A percentile compares a stretch with the other conserved stretches of the same genome.
phyloP scores from a whole-genome alignment of 1,140 invertebrate genomes.

The Neodiprion pinetum region DNA sequence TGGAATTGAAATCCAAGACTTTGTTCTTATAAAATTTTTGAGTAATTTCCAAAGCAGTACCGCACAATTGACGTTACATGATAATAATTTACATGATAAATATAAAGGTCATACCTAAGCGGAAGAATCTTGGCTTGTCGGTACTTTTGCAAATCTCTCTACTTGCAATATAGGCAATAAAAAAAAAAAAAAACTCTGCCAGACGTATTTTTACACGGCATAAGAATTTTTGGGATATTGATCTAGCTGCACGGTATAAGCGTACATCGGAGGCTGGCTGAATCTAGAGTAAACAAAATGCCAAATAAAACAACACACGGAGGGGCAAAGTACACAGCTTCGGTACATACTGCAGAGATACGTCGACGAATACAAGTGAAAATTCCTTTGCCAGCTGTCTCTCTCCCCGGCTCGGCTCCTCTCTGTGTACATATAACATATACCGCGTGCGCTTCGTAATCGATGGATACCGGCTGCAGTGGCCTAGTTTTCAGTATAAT shows the following conservation, averaged over 20 bases:
- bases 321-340: no score
- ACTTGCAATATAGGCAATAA: no score
- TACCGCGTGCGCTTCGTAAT: slow-evolving; percentile 2
- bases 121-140: no score
- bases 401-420: background rate
- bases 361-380: background rate
- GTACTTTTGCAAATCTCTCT: no score
- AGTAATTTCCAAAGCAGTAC: no score
- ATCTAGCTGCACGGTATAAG: background rate
- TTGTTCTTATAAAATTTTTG: no score
- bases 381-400: background rate
- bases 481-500: background rate
- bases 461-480: slow-evolving; percentile 2
- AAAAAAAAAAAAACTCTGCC: no score
- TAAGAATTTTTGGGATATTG: background rate
- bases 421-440: background rate
- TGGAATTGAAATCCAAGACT: no score
- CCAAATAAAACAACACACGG: background rate
- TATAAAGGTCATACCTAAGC: no score
- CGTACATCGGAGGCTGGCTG: background rate
- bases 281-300: background rate
- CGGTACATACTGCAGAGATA: background rate
- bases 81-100: no score
- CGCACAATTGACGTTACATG: no score
- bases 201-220: no score